Percentiles rank a stretch among this genome's conserved stretches.
Conservation (phyloP, 2,888 invertebrate genomes). For the Agrochola litura region DNA sequence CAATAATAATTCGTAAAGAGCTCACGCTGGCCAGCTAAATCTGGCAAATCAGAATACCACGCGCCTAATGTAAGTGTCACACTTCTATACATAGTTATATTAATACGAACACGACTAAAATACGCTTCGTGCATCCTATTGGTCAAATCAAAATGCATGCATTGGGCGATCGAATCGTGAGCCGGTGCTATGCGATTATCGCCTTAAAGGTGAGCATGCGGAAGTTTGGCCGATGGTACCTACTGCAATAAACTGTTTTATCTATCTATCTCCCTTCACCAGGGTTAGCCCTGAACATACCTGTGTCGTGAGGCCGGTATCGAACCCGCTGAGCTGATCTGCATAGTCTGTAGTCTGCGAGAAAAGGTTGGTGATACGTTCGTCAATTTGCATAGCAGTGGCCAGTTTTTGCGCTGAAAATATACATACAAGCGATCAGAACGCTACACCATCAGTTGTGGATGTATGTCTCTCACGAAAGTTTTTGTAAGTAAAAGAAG, state of each 20-base stretch:
- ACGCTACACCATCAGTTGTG: not conserved
- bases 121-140: not conserved
- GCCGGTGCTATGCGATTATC: not conserved
- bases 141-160: not conserved
- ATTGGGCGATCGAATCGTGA: not conserved
- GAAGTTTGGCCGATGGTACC: too few relatives aligned
- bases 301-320: constrained; percentile 79
- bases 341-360: constrained; percentile 77
- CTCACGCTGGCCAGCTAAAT: not conserved
- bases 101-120: not conserved
- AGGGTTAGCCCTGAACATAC: constrained; percentile 61
- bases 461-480: not conserved
- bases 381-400: constrained; percentile 70
- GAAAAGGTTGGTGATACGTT: constrained; percentile 71
- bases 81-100: not conserved
- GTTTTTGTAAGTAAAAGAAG: not conserved
- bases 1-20: not conserved
- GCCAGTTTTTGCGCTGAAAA: constrained; percentile 78
- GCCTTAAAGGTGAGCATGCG: not conserved
- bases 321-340: constrained; percentile 80
- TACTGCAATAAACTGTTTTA: not conserved
- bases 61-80: not conserved
- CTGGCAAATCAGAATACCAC: too few relatives aligned
- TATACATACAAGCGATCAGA: not conserved
- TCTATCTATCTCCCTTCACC: not conserved